Evolutionary conservation across 1,140 invertebrate genomes (phyloP), one percentile per base, ranked within the genome.

Genomic region (Oryzaephilus surinamensis): DNA sequence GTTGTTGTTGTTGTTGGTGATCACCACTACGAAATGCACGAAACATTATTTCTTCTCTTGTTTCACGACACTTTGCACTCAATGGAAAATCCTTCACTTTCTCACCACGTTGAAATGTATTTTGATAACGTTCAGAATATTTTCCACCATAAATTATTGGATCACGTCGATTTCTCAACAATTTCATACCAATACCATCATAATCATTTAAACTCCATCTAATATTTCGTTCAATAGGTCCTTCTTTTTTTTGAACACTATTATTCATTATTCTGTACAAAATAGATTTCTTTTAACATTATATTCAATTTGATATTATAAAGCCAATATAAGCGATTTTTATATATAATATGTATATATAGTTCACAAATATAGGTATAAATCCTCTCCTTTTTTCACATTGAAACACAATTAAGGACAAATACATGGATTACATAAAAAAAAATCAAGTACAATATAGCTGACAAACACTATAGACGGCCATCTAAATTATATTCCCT

Each of bases 91-190:
- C n/a, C n/a, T n/a, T n/a, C n/a, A n/a, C n/a, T n/a, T n/a, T n/a
- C n/a, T n/a, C n/a, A n/a, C n/a, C 45, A 23, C 51, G 47, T 10
- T 44, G 32, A 38, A 60, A 60, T 6, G 46, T 45, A 41, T 57
- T 38, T 38, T 55, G 55, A 33, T 57, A 56, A 6, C 57, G 52
- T 14, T 60, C 57, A 32, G 50, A 50, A 43, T 60, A 60, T 40
- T 60, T 60, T 8, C 55, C 55, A 14, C 19, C 52, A 35, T 58
- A 50, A 6, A 49, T 52, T 14, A 56, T 57, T 32, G 45, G 47
- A 12, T 55, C 52, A n/a, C 55, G 37, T 36, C 47, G 32, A 24
- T 49, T 43, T 46, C 47, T 60, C 32, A 60, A 38, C 38, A 54
- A 48, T 26, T 43, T 48, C 27, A 57, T 43, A 17, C 52, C 54